These are phyloP conservation scores for Trichogramma dendrolimi DNA, from an alignment of 2,888 invertebrate genomes.

Conservation along the genomic window DNA sequence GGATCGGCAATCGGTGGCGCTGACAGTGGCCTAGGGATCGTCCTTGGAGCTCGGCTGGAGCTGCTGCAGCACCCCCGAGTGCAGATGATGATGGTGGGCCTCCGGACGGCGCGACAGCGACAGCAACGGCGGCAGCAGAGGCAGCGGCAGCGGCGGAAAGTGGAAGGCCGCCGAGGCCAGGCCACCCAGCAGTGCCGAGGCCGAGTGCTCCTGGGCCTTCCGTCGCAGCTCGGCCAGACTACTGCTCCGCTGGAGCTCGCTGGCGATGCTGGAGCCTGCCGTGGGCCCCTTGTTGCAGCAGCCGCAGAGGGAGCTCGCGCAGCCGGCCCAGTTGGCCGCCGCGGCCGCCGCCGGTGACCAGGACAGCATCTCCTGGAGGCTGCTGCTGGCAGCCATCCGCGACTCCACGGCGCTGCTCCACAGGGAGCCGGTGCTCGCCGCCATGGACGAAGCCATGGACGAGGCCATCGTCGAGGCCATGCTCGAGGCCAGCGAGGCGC, in stretches of 20 bases:
- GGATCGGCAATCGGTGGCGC: neutral
- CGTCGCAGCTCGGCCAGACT: slow-evolving; percentile 88
- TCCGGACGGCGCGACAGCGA: slow-evolving; percentile 52
- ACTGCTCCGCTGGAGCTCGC: slow-evolving; percentile 55
- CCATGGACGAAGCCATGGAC: slow-evolving; percentile 36
- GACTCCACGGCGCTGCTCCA: slow-evolving; percentile 44
- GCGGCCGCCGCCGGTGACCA: slow-evolving; percentile 50
- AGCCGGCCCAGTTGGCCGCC: slow-evolving; percentile 33
- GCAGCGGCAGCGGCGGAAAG: slow-evolving; percentile 53
- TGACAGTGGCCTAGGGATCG: slow-evolving; percentile 39
- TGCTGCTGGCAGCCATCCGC: slow-evolving; percentile 47
- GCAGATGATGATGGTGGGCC: slow-evolving; percentile 52
- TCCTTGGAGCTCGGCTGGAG: slow-evolving; percentile 48
- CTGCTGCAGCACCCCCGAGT: slow-evolving; percentile 46
- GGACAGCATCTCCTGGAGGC: slow-evolving; percentile 48
- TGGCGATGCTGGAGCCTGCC: slow-evolving; percentile 39
- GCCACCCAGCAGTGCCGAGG: slow-evolving; percentile 58
- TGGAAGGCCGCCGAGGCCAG: slow-evolving; percentile 47
- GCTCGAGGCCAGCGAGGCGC: slow-evolving; percentile 40
- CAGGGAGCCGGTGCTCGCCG: slow-evolving; percentile 44
- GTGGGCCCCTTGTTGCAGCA: slow-evolving; percentile 39
- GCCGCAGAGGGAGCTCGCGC: slow-evolving; percentile 41
- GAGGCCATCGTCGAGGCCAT: slow-evolving; percentile 30
- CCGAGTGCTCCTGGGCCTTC: slow-evolving; percentile 92
- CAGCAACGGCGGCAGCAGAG: slow-evolving; percentile 55